Base-by-base conservation (phyloP, 1,140 invertebrate genomes). In the Drosophila truncata region DNA sequence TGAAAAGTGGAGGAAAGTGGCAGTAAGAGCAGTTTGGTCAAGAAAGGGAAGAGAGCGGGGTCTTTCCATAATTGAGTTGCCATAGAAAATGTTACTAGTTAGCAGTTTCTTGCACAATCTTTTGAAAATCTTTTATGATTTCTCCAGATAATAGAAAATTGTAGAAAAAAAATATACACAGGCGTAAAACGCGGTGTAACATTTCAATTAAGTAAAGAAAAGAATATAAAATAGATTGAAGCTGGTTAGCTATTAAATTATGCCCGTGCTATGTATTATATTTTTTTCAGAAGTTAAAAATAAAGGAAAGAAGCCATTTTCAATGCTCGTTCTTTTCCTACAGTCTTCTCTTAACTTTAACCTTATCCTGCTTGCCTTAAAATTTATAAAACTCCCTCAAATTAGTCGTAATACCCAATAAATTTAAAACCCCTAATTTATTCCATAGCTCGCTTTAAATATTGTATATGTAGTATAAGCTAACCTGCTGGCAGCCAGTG, bases 1-100 rank as follows among this genome's bases (percentile, higher is more conserved):
- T 14, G 14, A 59, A 41, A 25, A 59, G 42, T 49, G 55, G 29
- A 13, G 16, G 10, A 37, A 41, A 57, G 62, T 67, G 44, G 27
- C 25, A 67, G 35, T 39, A 50, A 25, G 29, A 25, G 61, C 18
- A 41, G 35, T 31, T 23, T 18, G 20, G n/a, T 3, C 4, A 11
- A 35, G 3, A 14, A 1, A 1, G n/a, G 14, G 1, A 27, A 39
- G 25, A 59, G 14, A 20, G 60, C 18, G 23, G 37, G 27, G 37
- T 1, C 13, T 20, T 14, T 5, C 25, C 13, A 20, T 39, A 25
- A 39, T 57, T 57, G 54, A 35, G 57, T 61, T 61, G 14, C 37
- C 61, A 4, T 41, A 42, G 31, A 23, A 62, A 65, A 33, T 65
- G 31, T 23, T 41, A 14, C 16, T 27, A 60, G 25, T 5, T 55